These are phyloP conservation scores for Ophion obscuratus DNA, from an alignment of 2,888 invertebrate genomes.

Conservation along the genomic window DNA sequence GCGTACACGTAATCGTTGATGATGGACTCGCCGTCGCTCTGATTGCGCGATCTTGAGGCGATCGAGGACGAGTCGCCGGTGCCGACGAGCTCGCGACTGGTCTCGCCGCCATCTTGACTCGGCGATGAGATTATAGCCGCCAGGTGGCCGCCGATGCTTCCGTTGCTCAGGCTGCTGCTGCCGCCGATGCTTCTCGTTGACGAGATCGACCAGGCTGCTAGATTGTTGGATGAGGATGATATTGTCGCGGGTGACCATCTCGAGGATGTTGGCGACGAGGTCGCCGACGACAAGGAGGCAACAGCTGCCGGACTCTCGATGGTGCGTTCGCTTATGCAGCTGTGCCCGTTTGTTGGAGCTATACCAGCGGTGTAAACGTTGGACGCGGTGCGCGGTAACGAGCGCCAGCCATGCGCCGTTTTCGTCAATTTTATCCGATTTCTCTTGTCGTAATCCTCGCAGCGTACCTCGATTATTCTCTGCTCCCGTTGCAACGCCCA, in stretches of 20 bases:
- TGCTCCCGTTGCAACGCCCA: conserved; percentile 94
- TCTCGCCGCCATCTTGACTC: conserved; percentile 39
- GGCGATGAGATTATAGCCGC: conserved; percentile 41
- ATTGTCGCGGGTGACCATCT: conserved; percentile 66
- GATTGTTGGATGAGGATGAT: conserved; percentile 55
- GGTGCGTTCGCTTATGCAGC: conserved; percentile 57
- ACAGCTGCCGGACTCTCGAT: conserved; percentile 48
- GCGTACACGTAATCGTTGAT: conserved; percentile 45
- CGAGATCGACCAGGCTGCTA: conserved; percentile 64
- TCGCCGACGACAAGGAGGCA: conserved; percentile 48
- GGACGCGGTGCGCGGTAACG: conserved; percentile 91
- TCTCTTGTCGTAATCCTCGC: conserved; percentile 94
- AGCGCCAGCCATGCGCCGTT: conserved; percentile 92
- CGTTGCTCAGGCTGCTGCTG: conserved; percentile 21
- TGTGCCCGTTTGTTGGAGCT: conserved; percentile 59
- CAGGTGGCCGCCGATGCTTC: conserved; percentile 31
- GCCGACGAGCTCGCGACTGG: conserved; percentile 9
- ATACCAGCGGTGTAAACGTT: conserved; percentile 74
- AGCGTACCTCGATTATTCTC: conserved; percentile 92
- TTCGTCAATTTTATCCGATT: conserved; percentile 94
- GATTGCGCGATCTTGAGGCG: conserved; percentile 44
- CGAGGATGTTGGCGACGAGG: conserved; percentile 59
- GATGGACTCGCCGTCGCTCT: conserved; percentile 55
- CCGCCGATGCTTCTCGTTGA: conserved; percentile 45
- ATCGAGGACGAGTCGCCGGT: conserved; percentile 41